Base-by-base conservation (phyloP, 2,113 vertebrate genomes). In the Sander lucioperca region DNA sequence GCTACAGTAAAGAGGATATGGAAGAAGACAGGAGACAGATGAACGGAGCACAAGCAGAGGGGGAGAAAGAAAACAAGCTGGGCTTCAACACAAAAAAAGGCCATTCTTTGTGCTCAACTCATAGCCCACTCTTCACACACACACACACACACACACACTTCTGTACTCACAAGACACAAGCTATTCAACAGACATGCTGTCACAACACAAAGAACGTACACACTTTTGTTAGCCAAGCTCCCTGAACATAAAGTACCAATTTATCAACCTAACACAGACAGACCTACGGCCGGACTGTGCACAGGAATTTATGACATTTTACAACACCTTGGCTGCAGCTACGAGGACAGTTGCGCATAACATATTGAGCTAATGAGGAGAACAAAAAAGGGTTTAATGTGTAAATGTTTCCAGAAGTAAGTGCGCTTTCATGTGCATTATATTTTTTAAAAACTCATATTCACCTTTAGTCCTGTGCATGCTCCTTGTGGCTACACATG, bases 381-480 rank as follows among this genome's bases (percentile, higher is more conserved):
- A 25, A 25, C 2, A 27, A 27, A 21, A 50, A 39, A 19, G 23
- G 53, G 50, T 43, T 2, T 11, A 43, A 43, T 43, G 39, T 45
- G 27, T 19, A 13, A 19, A 50, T n/a, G 70, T 72, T 48, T 63
- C 54, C 19, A 63, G 5, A 48, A 36, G 13, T 15, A 7, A 36
- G 57, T 25, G n/a, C 0, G 27, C 25, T 19, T 45, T 57, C 12
- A 50, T 39, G 27, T 50, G 63, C 43, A 16, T 56, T 30, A 58
- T 45, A 21, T 43, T 48, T 48, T 39, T 57, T 63, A 67, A 53
- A 76, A 25, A 33, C 54, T 18, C 15, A 12, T 86, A 12, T 86
- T 95, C 94, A 96, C 94, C 94, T 95, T 96, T 91, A 86, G 87
- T 77, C 80, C 83, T 89, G 82, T 79, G 85, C 69, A 88, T 77